Base-by-base conservation (phyloP, 2,797 vertebrate species). In the Gorsachius magnificus region DNA sequence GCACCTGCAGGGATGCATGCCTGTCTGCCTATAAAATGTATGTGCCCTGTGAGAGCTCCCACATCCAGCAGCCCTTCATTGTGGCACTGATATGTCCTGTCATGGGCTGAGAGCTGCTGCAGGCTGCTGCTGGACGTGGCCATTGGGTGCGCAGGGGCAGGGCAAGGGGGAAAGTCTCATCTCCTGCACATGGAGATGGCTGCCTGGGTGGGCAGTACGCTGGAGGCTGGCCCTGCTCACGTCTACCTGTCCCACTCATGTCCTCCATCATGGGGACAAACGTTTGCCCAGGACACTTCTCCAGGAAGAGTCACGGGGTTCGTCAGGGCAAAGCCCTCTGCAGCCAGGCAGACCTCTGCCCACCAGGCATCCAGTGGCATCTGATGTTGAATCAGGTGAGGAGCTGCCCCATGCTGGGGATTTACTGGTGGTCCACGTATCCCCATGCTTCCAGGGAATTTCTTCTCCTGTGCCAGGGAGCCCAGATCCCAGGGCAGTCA, bases 41-140 rank as follows among this genome's bases (percentile, higher is more conserved):
- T 1, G 14, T 80, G 54, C 18, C 38, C 41, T n/a, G 45, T 50
- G 18, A 57, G 33, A 0, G 4, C 35, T 79, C 13, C 35, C 74
- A 53, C 24, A 5, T 6, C 11, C 65, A 57, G 8, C 21, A 53
- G 36, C 28, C 28, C 66, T 48, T 16, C 57, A 51, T 38, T 0
- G 0, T 6, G n/a, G 48, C 65, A n/a, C 22, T 14, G 1, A 7
- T 0, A 3, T 50, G 74, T 38, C 80, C 81, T 25, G 35, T 14
- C 2, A 0, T 3, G 65, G 75, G 69, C 16, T 4, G 4, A 6
- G 21, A 35, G 60, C 21, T 31, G 60, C 77, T 75, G 57, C 60
- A 45, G 65, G 68, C 9, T 45, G 29, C 15, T 69, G 1, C 58
- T 51, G 57, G n/a, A 41, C 1, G 1, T 24, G 38, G 29, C 29